Evolutionary conservation across 2,113 vertebrate species (phyloP).

Genomic region (Saccopteryx leptura): DNA sequence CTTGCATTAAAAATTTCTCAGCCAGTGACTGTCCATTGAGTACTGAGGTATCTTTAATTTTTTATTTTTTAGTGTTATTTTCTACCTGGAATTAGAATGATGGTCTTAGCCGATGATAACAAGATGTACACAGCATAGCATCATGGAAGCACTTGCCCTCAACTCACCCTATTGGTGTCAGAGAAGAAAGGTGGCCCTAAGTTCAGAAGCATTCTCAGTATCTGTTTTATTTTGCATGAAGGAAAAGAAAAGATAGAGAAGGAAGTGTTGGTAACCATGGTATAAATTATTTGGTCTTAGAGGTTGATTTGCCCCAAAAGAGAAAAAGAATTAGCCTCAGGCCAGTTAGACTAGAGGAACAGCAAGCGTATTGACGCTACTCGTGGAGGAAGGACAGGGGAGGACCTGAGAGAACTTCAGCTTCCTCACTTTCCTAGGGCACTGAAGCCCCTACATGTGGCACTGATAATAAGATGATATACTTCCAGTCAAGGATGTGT

Average conservation of each 20-base stretch:
- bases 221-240: constrained; percentile 56
- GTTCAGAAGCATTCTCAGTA: constrained; percentile 57
- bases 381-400: constrained; percentile 32
- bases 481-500: constrained; percentile 76
- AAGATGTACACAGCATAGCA: not conserved
- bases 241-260: constrained; percentile 25
- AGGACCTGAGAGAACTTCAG: constrained; percentile 5
- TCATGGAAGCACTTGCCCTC: not conserved
- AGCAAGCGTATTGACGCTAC: constrained; percentile 71
- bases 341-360: constrained; percentile 42
- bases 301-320: constrained; percentile 67
- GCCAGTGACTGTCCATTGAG: constrained; percentile 67
- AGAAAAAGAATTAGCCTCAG: constrained; percentile 74
- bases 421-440: constrained; percentile 76
- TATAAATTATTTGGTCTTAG: constrained; percentile 75
- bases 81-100: constrained; percentile 77
- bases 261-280: constrained; percentile 16
- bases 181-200: not conserved
- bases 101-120: constrained; percentile 74
- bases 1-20: constrained; percentile 83
- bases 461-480: constrained; percentile 69
- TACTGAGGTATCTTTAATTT: constrained; percentile 77
- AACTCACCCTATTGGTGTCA: constrained; percentile 58
- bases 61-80: constrained; percentile 73
- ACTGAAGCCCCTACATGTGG: not conserved